Base-by-base conservation (phyloP, 2,113 vertebrate genomes). In the Pipra filicauda region DNA sequence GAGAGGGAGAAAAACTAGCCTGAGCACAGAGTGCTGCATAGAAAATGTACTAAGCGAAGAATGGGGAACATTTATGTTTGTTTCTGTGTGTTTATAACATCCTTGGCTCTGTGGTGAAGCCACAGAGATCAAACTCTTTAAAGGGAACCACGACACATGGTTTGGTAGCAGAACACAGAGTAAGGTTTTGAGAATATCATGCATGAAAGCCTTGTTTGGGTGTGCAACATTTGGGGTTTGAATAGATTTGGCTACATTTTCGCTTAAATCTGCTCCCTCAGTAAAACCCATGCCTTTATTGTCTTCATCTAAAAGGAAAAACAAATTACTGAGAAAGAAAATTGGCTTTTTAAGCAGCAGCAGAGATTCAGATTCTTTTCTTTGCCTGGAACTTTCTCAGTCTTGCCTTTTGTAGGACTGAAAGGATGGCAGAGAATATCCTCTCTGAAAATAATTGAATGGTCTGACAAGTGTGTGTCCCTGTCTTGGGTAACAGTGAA, bases 1-100 rank as follows among this genome's bases (percentile, higher is more conserved):
- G 23, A 91, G n/a, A 55, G 62, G 23, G 16, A 85, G 26, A 20
- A 58, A 69, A 75, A 69, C 2, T 11, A 64, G 15, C 22, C 24
- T 3, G 1, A 72, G 76, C 24, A 67, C 27, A 52, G 33, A 6
- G 13, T 2, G 1, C 8, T 65, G 41, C 0, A 0, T 37, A 51
- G 64, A 59, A 90, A 74, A 52, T 33, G 33, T 39, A 59, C 1
- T 0, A 27, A 86, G 57, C 7, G 11, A n/a, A 90, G 72, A 67
- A 88, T 4, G 19, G 19, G 16, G 33, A 91, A 51, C 27, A 5
- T 43, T 48, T 83, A 16, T 69, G 95, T 85, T 61, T 71, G 15
- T 43, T 93, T 62, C 83, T 72, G 57, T 8, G 19, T 92, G 69
- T 90, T 92, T 69, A 14, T 44, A 84, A 76, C 51, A 19, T 57